Evolutionary conservation across 2,888 invertebrate genomes (phyloP).

Genomic region (Hesperia comma): DNA sequence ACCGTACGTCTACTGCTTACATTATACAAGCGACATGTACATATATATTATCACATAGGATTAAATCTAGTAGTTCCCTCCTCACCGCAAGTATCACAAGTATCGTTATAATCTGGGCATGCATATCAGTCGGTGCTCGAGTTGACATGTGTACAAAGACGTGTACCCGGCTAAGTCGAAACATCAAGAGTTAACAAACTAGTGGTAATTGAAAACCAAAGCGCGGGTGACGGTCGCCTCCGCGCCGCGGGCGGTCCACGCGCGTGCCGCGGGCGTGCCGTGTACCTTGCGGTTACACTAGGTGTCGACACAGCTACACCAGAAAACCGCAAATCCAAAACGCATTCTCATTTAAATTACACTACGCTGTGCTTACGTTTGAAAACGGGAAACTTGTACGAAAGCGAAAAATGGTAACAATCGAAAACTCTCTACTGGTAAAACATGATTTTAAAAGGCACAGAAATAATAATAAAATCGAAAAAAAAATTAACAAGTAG

Average conservation of each 20-base stretch:
- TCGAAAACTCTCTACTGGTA: slow-evolving; percentile 30
- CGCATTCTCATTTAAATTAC: slow-evolving; percentile 25
- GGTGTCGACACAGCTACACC: slow-evolving; percentile 37
- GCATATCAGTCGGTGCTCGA: slow-evolving; percentile 58
- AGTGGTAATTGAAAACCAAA: slow-evolving; percentile 44
- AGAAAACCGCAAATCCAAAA: slow-evolving; percentile 28
- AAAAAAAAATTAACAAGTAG: slow-evolving; percentile 22
- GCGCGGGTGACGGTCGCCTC: slow-evolving; percentile 48
- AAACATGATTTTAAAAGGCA: slow-evolving; percentile 20
- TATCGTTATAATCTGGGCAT: slow-evolving; percentile 65
- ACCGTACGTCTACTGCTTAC: slow-evolving; percentile 50
- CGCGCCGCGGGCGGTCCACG: slow-evolving; percentile 30
- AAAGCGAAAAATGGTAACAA: slow-evolving; percentile 21
- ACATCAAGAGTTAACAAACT: slow-evolving; percentile 50
- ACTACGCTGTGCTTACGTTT: slow-evolving; percentile 29
- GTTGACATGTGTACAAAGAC: slow-evolving; percentile 42
- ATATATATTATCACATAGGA: slow-evolving; percentile 46
- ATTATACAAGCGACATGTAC: slow-evolving; percentile 58
- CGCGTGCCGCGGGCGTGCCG: slow-evolving; percentile 45
- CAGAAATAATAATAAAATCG: slow-evolving; percentile 10
- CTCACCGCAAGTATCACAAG: slow-evolving; percentile 46
- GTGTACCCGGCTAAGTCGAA: slow-evolving; percentile 47
- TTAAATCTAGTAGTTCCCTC: slow-evolving; percentile 47
- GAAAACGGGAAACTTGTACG: slow-evolving; percentile 6
- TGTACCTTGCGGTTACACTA: slow-evolving; percentile 46